Evolutionary conservation across 1,140 invertebrate genomes (phyloP), one percentile per base, ranked within the genome.

Genomic region (Drosophila hydei): DNA sequence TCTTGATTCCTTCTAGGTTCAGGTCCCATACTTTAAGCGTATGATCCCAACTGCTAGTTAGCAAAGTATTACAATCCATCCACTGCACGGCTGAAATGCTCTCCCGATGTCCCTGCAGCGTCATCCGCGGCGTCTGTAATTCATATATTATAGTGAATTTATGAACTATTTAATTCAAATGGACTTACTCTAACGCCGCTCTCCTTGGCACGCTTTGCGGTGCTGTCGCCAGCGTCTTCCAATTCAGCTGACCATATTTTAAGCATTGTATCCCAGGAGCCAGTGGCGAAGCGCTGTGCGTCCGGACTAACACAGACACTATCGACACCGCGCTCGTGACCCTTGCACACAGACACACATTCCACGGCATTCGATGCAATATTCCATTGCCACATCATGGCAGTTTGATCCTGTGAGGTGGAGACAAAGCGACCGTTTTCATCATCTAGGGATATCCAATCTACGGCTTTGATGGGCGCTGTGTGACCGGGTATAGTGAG

Each of bases 21-120:
- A 97, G 93, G 92, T 99, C 98, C 99, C 99, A 99, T 3, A 98
- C 81, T 91, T 96, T 96, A 8, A 99, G 92, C 0, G 98, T 97
- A 85, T 99, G 98, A 93, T 99, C 99, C 98, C 98, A 98, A 1
- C 96, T 96, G 73, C 94, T 94, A 0, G 97, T 97, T 11, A 97
- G 94, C 2, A 99, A 90, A 61, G 95, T 95, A 40, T 94, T 92
- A 54, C 93, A 93, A 67, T 96, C 95, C 62, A 96, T 94, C 98
- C 98, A 99, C 43, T 94, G 93, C 0, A 97, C 93, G 0, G 95
- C 94, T 6, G 96, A 97, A 6, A 99, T 94, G 16, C 95, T 96
- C 92, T 99, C 98, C 72, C 95, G 95, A 90, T 99, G 99, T 0
- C 98, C 98, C 92, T 96, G 95, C 62, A 99, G 92, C 11, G 98